Evolutionary conservation across 2,797 vertebrate species (phyloP), one percentile per base, ranked within the genome.

Genomic region (Centropyge bicolor): DNA sequence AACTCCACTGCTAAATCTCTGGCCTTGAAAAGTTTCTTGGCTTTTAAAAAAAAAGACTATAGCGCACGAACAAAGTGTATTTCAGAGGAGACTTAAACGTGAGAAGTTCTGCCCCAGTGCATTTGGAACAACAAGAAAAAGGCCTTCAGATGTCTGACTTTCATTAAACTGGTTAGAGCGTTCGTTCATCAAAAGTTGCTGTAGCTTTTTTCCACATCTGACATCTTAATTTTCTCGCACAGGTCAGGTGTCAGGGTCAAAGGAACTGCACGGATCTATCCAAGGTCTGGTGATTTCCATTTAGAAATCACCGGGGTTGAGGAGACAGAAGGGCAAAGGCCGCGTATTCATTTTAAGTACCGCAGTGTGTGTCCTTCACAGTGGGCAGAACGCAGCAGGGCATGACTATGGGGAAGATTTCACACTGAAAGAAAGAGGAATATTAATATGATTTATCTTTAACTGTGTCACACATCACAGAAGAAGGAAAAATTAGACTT

Each of bases 1-100:
- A 92, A 88, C 86, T 91, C 76, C 63, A 85, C 83, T 71, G 74
- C 79, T 78, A 85, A 81, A 60, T 83, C 59, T 76, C 36, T 62
- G 59, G 82, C 78, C 76, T 85, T 74, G 67, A 67, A 82, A 90
- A 81, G 60, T 90, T 91, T 82, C 49, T 65, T 14, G 38, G 57
- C 57, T 66, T 56, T 5, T n/a, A n/a, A n/a, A 31, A 57, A 24
- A 49, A 64, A 77, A 68, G 22, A 54, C 41, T 27, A 17, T 2
- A 24, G 17, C 1, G 22, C 8, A 2, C 43, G 51, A 20, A 62
- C 5, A 64, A 46, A 74, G 71, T 65, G 20, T 45, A 38, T 64
- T 70, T 79, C 10, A 46, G 36, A 61, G 35, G 24, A 73, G 6
- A 12, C 12, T 79, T 78, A 31, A 20, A 61, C 27, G 36, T 46